Percentiles rank a stretch among this genome's conserved stretches.
These are phyloP conservation scores for Heteromyza rotundicornis DNA, from an alignment of 2,888 invertebrate genomes.

Conservation along the genomic window DNA sequence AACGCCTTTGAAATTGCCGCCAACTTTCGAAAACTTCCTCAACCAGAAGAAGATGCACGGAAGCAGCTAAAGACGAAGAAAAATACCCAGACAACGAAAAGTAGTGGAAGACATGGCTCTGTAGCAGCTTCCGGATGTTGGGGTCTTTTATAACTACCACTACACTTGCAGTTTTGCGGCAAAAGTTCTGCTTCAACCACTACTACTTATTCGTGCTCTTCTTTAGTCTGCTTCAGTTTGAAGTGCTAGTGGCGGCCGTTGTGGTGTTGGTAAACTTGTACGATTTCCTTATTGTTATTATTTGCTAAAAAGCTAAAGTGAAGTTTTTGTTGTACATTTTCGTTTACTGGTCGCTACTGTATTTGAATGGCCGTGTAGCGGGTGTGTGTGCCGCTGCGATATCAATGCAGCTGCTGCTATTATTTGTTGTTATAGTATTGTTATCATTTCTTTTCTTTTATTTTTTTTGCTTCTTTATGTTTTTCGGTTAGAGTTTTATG, in stretches of 20 bases:
- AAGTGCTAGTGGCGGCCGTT: background rate
- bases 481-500: background rate
- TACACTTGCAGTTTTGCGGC: conserved; percentile 1
- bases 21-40: conserved; percentile 1
- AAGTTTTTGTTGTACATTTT: background rate
- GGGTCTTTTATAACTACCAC: background rate
- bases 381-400: background rate
- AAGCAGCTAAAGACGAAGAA: background rate
- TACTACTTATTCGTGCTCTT: too few relatives aligned
- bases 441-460: conserved; percentile 11
- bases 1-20: conserved; percentile 41
- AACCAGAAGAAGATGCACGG: background rate
- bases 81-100: background rate
- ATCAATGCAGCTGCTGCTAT: conserved; percentile 9
- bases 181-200: too few relatives aligned
- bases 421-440: conserved; percentile 7
- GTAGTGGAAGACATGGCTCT: background rate
- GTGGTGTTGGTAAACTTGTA: conserved; percentile 15
- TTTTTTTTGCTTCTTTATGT: background rate
- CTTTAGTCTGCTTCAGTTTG: too few relatives aligned
- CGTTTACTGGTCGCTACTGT: background rate
- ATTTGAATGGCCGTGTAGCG: background rate
- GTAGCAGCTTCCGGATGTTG: conserved; percentile 7
- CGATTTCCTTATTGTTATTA: conserved; percentile 23
- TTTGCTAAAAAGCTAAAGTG: conserved; percentile 26